Base-by-base conservation (phyloP, 2,888 invertebrate species). In the Anthophora plumipes region DNA sequence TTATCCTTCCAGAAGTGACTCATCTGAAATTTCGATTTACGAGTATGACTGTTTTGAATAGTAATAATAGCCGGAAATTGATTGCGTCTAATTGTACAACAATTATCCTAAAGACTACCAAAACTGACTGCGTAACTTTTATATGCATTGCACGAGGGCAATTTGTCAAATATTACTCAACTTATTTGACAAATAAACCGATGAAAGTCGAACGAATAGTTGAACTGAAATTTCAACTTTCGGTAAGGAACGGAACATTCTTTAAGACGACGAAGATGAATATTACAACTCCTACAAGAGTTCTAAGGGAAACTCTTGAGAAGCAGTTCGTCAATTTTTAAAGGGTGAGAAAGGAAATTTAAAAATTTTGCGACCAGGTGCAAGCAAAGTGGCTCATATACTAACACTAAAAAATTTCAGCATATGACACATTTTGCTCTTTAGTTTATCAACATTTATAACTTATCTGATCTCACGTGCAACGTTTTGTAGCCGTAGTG, bases 11-110 rank as follows among this genome's bases (percentile, higher is more conserved):
- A 22, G 5, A 22, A 54, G n/a, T 46, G 37, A 54, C 46, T 72
- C 55, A 43, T 55, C 37, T 72, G 54, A 72, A 72, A 72, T 55
- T 72, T 66, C 37, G 46, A 66, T 66, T 72, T 66, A 72, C 37
- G 17, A 22, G 43, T 22, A 55, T 43, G 46, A 54, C 50, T 25
- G 52, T 54, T 17, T 52, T 41, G 31, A 31, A 25, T 20, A n/a
- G 20, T 7, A 43, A 22, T 50, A 41, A 70, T 60, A n/a, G 12
- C 39, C 17, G 39, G 25, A 39, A 70, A 70, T 70, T 52, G 17
- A 46, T 66, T 14, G n/a, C n/a, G 46, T 9, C 22, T 46, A 72
- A 66, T 72, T 46, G 66, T 22, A 37, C 37, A 14, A 12, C 12
- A 22, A 66, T 55, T 66, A 54, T 37, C 22, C 31, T 20, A 67